phyloP scores from a whole-genome alignment of 2,888 invertebrate species.

The Andrena flavipes region DNA sequence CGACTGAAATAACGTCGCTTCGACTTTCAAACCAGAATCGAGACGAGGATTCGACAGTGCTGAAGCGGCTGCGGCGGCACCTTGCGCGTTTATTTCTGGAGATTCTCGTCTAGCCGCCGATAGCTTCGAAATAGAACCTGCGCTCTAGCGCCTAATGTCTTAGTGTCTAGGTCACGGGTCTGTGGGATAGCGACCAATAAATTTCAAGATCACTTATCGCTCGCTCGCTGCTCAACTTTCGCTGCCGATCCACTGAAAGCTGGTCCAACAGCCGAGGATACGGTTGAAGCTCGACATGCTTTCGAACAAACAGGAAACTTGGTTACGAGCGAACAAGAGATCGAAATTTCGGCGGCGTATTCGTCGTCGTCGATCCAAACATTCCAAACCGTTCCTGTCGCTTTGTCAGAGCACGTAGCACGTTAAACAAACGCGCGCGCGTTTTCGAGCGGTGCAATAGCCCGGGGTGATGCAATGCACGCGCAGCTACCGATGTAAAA shows the following conservation, averaged over 20 bases:
- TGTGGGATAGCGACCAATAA: background rate
- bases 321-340: background rate
- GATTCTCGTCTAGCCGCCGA: background rate
- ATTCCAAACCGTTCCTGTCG: conserved; percentile 3
- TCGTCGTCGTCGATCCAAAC: background rate
- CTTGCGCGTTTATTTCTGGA: background rate
- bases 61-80: background rate
- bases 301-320: too few species aligned
- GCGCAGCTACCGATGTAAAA: conserved; percentile 33
- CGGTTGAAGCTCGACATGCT: too few species aligned
- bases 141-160: background rate
- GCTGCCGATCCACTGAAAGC: too few species aligned
- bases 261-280: too few species aligned
- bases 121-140: conserved; percentile 2
- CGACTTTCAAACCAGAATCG: background rate
- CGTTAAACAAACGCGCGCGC: background rate
- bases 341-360: background rate
- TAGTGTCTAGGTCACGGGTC: conserved; percentile 4
- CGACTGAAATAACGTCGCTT: conserved; percentile 22
- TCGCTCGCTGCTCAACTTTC: too few species aligned
- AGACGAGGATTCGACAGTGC: background rate
- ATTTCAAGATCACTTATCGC: background rate
- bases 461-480: conserved; percentile 47
- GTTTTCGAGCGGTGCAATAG: conserved; percentile 42
- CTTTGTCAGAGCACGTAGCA: background rate